These are phyloP conservation scores for Chanos chanos DNA, from an alignment of 2,797 vertebrate genomes.

Conservation along the genomic window DNA sequence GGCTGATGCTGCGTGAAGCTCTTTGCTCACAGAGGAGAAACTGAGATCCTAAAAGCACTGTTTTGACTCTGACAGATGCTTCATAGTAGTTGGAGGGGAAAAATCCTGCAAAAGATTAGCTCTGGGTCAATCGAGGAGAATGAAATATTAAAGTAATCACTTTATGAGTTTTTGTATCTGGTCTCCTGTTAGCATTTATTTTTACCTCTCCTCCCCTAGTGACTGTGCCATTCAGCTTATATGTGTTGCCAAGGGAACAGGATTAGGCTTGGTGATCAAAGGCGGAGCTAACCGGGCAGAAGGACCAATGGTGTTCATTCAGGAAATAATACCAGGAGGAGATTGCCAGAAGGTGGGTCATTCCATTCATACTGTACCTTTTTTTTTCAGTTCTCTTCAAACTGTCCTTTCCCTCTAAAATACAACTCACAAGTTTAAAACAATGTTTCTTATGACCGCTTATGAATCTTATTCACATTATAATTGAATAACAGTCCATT, in stretches of 20 bases:
- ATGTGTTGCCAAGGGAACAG: constrained; percentile 81
- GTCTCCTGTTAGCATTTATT: constrained; percentile 30
- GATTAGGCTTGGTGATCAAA: constrained; percentile 82
- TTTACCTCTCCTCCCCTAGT: constrained; percentile 58
- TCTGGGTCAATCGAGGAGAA: constrained; percentile 22
- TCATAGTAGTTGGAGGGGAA: constrained; percentile 8
- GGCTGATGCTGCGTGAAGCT: not conserved
- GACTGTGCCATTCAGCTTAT: constrained; percentile 87
- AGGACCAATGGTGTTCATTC: constrained; percentile 89
- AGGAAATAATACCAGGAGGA: constrained; percentile 85
- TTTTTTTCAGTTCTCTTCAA: no score
- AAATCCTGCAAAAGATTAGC: constrained; percentile 34
- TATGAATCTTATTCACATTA: no score
- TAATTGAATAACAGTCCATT: no score
- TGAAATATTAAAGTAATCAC: constrained; percentile 6
- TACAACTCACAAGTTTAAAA: not conserved
- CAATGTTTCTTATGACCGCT: no score
- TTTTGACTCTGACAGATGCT: constrained; percentile 3
- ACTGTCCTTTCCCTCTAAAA: no score
- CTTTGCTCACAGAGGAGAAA: constrained; percentile 2
- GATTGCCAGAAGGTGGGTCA: constrained; percentile 87
- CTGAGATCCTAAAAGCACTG: constrained; percentile 4
- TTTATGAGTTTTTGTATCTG: no score
- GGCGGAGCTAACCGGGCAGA: constrained; percentile 86
- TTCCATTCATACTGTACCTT: not conserved